Evolutionary conservation across 2,797 vertebrate genomes (phyloP).

Genomic region (Pseudotriccus pelzelni): DNA sequence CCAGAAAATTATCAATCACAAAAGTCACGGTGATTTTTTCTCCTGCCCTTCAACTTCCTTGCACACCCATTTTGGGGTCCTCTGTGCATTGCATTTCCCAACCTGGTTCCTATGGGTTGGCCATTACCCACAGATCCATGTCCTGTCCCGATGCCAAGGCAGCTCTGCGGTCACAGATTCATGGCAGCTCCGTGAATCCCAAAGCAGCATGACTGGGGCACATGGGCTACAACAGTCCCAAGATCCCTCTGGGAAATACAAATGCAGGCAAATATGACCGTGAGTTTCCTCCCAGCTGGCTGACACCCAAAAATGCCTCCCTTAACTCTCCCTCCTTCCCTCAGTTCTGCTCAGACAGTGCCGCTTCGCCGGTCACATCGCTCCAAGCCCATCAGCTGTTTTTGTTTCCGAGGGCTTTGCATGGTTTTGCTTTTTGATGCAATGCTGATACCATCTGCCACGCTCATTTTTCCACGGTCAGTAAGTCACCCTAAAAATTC

Average conservation of each 20-base stretch:
- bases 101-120: rapidly evolving
- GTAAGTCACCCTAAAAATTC: constrained; percentile 59
- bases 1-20: not conserved
- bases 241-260: not conserved
- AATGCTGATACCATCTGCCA: constrained; percentile 1
- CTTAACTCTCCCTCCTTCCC: not conserved
- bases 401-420: constrained; percentile 31
- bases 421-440: constrained; percentile 22
- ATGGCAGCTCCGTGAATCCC: not conserved
- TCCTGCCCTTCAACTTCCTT: not conserved
- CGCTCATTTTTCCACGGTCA: constrained; percentile 18
- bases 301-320: not conserved
- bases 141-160: rapidly evolving
- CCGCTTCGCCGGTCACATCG: not conserved
- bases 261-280: not conserved
- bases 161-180: not conserved
- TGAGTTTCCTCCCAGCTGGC: not conserved
- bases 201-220: rapidly evolving
- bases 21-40: not conserved
- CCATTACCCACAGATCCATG: not conserved
- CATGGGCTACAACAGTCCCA: not conserved
- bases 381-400: constrained; percentile 52
- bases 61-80: rapidly evolving
- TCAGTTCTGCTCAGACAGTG: not conserved
- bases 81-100: not conserved